phyloP scores from a whole-genome alignment of 2,113 vertebrate genomes.

The Glaucomys volans region DNA sequence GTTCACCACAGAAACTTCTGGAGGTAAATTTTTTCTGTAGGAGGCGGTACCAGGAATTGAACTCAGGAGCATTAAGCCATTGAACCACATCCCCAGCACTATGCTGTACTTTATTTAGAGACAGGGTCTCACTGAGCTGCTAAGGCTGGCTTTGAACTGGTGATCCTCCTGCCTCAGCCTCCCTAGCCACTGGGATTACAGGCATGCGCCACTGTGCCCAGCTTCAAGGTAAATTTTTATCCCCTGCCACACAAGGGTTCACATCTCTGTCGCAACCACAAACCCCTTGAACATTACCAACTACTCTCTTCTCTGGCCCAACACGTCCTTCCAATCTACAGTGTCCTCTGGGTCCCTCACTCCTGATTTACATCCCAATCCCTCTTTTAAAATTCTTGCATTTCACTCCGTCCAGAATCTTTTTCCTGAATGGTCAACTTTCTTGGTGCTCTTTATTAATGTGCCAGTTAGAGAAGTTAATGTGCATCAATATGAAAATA shows the following conservation, averaged over 20 bases:
- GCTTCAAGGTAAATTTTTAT: no score
- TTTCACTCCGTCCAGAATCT: background rate
- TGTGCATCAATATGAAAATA: background rate
- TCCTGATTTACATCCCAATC: background rate
- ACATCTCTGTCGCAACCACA: background rate
- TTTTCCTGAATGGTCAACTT: background rate
- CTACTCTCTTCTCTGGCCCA: background rate
- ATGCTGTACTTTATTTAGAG: no score
- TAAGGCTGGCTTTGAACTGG: no score
- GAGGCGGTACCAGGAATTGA: no score
- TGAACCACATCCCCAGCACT: no score
- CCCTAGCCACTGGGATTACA: no score
- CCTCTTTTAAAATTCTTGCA: background rate
- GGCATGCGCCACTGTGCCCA: no score
- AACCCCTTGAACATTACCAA: background rate
- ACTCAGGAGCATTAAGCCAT: no score
- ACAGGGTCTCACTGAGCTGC: no score
- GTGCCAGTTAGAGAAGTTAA: background rate
- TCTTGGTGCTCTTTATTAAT: background rate
- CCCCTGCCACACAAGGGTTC: background rate
- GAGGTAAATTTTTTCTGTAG: background rate
- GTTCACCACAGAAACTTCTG: background rate
- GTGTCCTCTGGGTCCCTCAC: accelerated
- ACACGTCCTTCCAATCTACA: background rate
- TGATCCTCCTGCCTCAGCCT: no score